These are phyloP conservation scores for Varecia variegata DNA, from an alignment of 2,797 vertebrate species.

Conservation along the genomic window DNA sequence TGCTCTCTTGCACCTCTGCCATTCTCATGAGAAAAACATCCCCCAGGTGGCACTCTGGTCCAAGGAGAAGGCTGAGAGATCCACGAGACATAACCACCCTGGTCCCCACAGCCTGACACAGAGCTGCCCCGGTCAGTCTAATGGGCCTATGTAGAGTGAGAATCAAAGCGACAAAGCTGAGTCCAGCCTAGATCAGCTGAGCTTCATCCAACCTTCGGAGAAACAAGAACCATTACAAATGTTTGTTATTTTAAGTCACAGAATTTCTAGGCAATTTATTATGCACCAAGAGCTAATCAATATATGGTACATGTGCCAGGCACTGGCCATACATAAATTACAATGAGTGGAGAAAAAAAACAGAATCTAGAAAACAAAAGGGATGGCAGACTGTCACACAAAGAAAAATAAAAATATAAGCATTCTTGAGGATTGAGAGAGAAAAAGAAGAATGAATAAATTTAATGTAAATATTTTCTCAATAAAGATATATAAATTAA, in stretches of 20 bases:
- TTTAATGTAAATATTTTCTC: neutral
- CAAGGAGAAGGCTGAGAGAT: neutral
- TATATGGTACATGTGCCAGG: neutral
- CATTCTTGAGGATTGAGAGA: neutral
- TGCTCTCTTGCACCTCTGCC: neutral
- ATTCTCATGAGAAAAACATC: neutral
- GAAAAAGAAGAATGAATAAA: neutral
- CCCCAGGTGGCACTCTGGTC: neutral
- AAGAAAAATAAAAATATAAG: neutral
- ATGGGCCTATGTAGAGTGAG: rapidly evolving
- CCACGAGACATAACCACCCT: neutral
- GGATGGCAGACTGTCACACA: neutral
- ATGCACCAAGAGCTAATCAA: neutral
- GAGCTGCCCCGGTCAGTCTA: rapidly evolving
- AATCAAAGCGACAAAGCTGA: neutral
- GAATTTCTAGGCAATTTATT: constrained; percentile 35
- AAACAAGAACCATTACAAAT: constrained; percentile 2
- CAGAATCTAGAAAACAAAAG: neutral
- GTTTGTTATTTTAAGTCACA: neutral
- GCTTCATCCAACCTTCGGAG: neutral
- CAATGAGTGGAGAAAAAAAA: neutral
- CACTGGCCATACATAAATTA: constrained; percentile 11
- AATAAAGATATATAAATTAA: neutral
- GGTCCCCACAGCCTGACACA: neutral
- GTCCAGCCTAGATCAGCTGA: neutral